phyloP scores from a whole-genome alignment of 2,888 invertebrate genomes.

The Parapristionchus giblindavisi region DNA sequence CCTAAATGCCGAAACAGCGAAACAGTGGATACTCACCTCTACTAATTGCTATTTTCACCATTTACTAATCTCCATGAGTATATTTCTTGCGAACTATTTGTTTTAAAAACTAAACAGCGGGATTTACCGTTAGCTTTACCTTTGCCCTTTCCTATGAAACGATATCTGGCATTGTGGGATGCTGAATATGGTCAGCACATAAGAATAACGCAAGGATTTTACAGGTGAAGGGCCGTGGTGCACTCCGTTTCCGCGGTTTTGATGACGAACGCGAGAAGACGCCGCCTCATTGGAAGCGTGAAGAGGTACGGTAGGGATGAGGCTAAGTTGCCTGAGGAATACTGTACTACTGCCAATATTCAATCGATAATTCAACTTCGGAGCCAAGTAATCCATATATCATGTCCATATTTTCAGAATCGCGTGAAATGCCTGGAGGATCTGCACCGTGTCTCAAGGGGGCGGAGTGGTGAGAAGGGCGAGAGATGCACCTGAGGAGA shows the following conservation, averaged over 20 bases:
- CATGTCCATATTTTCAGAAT: slow-evolving; percentile 1
- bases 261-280: slow-evolving; percentile 44
- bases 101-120: no score
- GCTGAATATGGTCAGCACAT: neutral
- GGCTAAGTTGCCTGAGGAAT: neutral
- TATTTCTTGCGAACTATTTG: no score
- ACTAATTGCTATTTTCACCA: no score
- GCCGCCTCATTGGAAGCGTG: slow-evolving; percentile 63
- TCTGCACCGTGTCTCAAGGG: slow-evolving; percentile 31
- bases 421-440: slow-evolving; percentile 37
- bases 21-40: no score
- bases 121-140: no score
- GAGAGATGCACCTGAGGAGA: slow-evolving; percentile 33
- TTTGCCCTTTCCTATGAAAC: no score
- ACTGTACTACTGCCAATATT: no score
- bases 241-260: slow-evolving; percentile 38
- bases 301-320: slow-evolving; percentile 53
- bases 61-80: no score
- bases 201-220: neutral
- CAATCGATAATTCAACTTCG: neutral
- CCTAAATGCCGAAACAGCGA: no score
- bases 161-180: neutral
- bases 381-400: no score
- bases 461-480: slow-evolving; percentile 34
- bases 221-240: slow-evolving; percentile 44